Base-by-base conservation (phyloP, 2,888 invertebrate species). In the Ptychoptera contaminata region DNA sequence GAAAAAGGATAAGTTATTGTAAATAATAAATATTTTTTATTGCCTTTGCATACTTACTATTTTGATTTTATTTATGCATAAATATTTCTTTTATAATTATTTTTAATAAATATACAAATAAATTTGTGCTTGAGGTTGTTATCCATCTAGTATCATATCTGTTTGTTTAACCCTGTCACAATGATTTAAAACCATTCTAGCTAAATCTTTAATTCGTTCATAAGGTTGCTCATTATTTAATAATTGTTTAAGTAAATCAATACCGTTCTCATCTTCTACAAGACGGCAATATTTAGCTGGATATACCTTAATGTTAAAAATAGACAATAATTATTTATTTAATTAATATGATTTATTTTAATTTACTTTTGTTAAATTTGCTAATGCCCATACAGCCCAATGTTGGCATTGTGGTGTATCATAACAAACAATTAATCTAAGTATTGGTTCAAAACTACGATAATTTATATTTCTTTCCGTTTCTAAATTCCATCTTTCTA, bases 311-410 rank as follows among this genome's bases (percentile, higher is more conserved):
- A 49, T 46, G 29, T 11, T 16, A 70, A 44, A 12, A 35, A 30
- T n/a, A 38, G 12, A 32, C 6, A 14, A 36, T 32, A 32, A 10
- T 7, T 32, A 32, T 11, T 32, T n/a, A 39, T 39, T 23, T 16
- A 16, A 11, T n/a, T 23, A 23, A n/a, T 3, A 2, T 23, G 3
- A 39, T 11, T 10, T 11, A 16, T 11, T 29, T 12, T 9, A 16
- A 32, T 9, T 49, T 50, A 63, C 62, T 53, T 60, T 82, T 40
- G 96, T 97, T 48, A 97, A 76, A 68, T 97, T 97, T 41, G 94
- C 93, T 47, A 97, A 71, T 0, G 96, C 96, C 96, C 96, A 97
- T 8, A 86, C 83, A 2, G 94, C 93, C 96, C 96, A 96, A 61
- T 90, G 83, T 62, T 92, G 92, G 62, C 91, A 92, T 61, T 87